Evolutionary conservation across 2,797 vertebrate species (phyloP).

Genomic region (Sphenopsis melanotis): DNA sequence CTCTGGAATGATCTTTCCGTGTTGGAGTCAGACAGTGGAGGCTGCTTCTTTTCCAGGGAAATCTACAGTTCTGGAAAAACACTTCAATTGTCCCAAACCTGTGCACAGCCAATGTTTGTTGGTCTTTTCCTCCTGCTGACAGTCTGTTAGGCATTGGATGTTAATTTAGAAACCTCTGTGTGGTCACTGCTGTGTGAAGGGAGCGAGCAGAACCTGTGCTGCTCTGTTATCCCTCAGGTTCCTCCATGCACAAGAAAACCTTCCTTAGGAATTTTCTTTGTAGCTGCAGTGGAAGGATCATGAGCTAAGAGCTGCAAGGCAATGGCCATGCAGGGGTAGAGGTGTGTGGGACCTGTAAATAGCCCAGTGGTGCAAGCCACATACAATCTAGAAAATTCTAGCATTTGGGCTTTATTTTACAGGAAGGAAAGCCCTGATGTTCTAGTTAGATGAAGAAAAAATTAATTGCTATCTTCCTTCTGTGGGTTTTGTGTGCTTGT

Average conservation of each 20-base stretch:
- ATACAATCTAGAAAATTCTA: neutral
- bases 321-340: neutral
- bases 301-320: neutral
- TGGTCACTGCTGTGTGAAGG: neutral
- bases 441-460: neutral
- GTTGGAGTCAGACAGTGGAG: neutral
- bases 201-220: neutral
- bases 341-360: neutral
- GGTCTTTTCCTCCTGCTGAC: neutral
- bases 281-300: neutral
- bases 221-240: neutral
- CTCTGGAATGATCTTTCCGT: neutral
- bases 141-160: neutral
- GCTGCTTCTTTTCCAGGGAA: neutral
- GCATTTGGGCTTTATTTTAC: neutral
- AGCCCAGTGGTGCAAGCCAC: too few species aligned
- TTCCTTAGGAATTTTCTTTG: neutral
- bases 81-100: neutral
- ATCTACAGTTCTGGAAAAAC: neutral
- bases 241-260: neutral
- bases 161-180: neutral
- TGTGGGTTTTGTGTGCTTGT: neutral
- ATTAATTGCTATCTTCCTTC: neutral
- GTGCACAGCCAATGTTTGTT: neutral
- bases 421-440: neutral